Percentiles rank a stretch among this genome's conserved stretches.
These are phyloP conservation scores for Zosterops borbonicus DNA, from an alignment of 2,113 vertebrate species.

Conservation along the genomic window DNA sequence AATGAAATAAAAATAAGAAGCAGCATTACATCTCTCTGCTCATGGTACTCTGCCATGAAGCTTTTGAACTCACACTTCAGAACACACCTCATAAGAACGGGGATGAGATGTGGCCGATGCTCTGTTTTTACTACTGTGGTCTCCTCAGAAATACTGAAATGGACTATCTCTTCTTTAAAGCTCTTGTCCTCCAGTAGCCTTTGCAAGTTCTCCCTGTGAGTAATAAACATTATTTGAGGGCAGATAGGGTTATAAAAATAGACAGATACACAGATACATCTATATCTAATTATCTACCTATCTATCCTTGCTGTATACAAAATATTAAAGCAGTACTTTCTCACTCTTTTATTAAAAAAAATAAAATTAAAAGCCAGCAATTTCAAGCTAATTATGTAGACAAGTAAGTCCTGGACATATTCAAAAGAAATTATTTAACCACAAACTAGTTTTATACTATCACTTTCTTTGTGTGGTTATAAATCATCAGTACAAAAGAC, in stretches of 20 bases:
- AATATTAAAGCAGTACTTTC: neutral
- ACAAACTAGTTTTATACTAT: neutral
- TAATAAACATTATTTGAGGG: neutral
- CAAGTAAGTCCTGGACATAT: neutral
- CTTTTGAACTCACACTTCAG: neutral
- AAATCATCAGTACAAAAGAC: neutral
- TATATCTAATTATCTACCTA: neutral
- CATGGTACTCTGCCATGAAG: neutral
- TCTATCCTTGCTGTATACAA: neutral
- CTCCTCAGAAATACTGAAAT: constrained; percentile 93
- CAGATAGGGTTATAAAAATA: neutral
- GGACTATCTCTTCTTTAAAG: constrained; percentile 95
- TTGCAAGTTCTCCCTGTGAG: constrained; percentile 88
- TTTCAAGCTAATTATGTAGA: neutral
- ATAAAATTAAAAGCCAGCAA: neutral
- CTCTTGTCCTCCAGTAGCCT: constrained; percentile 89
- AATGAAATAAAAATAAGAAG: neutral
- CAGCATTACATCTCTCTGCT: neutral
- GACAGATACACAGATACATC: neutral
- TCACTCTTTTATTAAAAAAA: neutral
- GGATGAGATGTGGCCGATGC: constrained; percentile 85
- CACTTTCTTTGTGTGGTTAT: neutral
- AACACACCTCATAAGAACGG: constrained; percentile 91
- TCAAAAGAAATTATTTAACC: neutral
- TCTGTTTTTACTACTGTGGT: constrained; percentile 80